These are phyloP conservation scores for Enteromius argenteus DNA, from an alignment of 2,797 vertebrate genomes.

Conservation along the genomic window DNA sequence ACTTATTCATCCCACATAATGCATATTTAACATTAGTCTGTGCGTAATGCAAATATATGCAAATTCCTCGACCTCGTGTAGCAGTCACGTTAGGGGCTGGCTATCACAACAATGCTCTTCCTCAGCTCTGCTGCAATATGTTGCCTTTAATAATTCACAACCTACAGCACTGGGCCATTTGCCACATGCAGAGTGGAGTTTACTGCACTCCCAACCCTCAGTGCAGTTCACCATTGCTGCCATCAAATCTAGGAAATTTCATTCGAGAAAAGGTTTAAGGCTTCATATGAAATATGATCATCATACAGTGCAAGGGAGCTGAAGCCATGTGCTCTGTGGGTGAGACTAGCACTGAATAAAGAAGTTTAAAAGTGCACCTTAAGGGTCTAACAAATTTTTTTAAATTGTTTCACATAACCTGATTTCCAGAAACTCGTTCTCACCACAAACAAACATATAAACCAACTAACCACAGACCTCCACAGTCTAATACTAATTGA, in stretches of 20 bases:
- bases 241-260: neutral
- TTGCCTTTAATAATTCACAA: conserved; percentile 80
- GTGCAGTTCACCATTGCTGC: neutral
- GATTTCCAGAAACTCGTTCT: neutral
- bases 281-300: conserved; percentile 15
- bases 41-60: neutral
- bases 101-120: conserved; percentile 38
- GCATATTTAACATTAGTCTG: neutral
- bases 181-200: conserved; percentile 42
- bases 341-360: neutral
- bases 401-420: neutral
- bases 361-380: neutral
- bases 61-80: neutral
- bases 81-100: neutral
- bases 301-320: neutral
- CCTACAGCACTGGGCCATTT: conserved; percentile 64
- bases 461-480: neutral
- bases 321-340: neutral
- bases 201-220: conserved; percentile 31
- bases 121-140: conserved; percentile 73
- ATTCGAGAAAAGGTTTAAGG: conserved; percentile 2
- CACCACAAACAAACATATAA: neutral
- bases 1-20: neutral
- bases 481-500: neutral
- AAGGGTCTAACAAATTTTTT: neutral